Percentiles rank a stretch among this genome's conserved stretches.
These are phyloP conservation scores for Mylabris phalerata DNA, from an alignment of 1,140 invertebrate species.

Conservation along the genomic window DNA sequence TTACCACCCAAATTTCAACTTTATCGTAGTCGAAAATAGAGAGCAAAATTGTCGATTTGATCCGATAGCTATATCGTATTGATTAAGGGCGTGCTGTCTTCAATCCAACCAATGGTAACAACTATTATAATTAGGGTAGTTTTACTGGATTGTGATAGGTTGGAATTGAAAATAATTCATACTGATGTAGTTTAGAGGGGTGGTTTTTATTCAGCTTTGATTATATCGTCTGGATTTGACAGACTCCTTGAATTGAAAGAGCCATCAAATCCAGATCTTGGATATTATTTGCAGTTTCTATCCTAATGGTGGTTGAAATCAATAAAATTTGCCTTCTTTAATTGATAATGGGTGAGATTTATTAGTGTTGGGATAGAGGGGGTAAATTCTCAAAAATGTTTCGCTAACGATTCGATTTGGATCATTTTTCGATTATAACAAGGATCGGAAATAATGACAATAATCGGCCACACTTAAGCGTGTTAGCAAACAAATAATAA, in stretches of 20 bases:
- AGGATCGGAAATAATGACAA: slow-evolving; percentile 21
- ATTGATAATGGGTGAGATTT: too few relatives aligned
- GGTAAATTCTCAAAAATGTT: too few relatives aligned
- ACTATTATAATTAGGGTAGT: background rate
- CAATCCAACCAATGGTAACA: background rate
- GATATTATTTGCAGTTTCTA: too few relatives aligned
- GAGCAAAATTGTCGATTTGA: background rate
- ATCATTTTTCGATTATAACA: too few relatives aligned
- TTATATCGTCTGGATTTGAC: too few relatives aligned
- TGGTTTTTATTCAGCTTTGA: too few relatives aligned
- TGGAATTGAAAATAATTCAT: background rate
- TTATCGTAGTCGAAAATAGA: background rate
- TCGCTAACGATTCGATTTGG: too few relatives aligned
- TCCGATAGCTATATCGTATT: background rate
- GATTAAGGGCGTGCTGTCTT: slow-evolving; percentile 6
- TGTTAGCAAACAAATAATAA: slow-evolving; percentile 34
- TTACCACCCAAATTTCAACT: background rate
- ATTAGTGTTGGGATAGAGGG: too few relatives aligned
- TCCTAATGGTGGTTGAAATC: too few relatives aligned
- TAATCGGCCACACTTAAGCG: slow-evolving; percentile 34
- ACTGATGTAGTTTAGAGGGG: too few relatives aligned
- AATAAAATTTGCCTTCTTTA: too few relatives aligned
- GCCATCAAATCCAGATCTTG: slow-evolving; percentile 15
- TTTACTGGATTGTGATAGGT: slow-evolving; percentile 5
- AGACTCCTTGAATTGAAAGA: background rate